Evolutionary conservation across 2,888 invertebrate species (phyloP), one percentile per base, ranked within the genome.

Genomic region (Polietes domitor): DNA sequence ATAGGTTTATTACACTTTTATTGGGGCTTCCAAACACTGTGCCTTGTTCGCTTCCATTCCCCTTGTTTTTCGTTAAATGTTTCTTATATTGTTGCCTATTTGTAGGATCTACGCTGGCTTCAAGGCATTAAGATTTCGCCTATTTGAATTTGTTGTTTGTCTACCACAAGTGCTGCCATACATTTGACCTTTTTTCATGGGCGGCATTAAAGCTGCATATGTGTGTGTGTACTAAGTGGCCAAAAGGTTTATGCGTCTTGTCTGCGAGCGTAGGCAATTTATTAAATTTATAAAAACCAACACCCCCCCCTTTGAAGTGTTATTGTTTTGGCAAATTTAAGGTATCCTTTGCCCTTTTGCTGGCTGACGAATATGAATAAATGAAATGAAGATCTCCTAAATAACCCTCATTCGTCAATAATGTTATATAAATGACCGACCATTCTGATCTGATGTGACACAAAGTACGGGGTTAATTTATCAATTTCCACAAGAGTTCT

Each of bases 351-450:
- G 47, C 15, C 47, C 41, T 41, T 7, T 7, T 47, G n/a, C 37
- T 37, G n/a, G 3, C 12, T n/a, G 47, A 47, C 47, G 1, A 47
- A 47, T n/a, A 47, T 47, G 47, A 47, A 47, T 47, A 47, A 47
- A 47, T 47, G 47, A n/a, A 10, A 41, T 12, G 4, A 41, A 47
- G 47, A 47, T 63, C 32, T 28, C n/a, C n/a, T 17, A 26, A 63
- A 63, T 63, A 26, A 63, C 63, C 28, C 24, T 63, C 63, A 63
- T 63, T 32, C 63, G 37, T 65, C 65, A 65, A 65, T 65, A 21
- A 37, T 37, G 65, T 21, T 2, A 65, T 12, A 61, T 65, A 41
- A 65, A 41, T 65, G 17, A 65, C 65, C 10, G 32, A 17, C 65
- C 6, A 65, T 41, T 65, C 12, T 65, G 32, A 41, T 4, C 63